Conservation (phyloP, 2,888 invertebrate genomes). For the Drosophila picticornis region DNA sequence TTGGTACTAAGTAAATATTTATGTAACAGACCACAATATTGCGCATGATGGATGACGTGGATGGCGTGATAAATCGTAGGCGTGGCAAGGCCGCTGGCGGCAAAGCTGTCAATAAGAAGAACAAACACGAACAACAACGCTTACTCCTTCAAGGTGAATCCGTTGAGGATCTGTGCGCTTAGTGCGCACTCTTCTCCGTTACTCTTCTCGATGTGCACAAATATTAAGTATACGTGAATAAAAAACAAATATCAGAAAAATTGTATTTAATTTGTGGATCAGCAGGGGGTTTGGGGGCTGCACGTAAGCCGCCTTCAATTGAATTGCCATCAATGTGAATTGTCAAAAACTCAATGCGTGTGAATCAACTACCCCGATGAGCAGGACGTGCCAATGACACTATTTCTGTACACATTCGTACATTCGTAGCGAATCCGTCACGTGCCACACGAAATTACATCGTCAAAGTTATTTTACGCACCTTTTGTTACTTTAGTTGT, state of each 20-base stretch:
- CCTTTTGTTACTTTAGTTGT: slow-evolving; percentile 20
- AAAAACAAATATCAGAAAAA: slow-evolving; percentile 33
- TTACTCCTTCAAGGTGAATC: slow-evolving; percentile 84
- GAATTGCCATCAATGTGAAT: slow-evolving; percentile 17
- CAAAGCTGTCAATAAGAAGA: slow-evolving; percentile 78
- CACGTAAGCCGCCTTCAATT: slow-evolving; percentile 35
- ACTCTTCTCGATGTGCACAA: slow-evolving; percentile 65
- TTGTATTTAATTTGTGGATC: not conserved
- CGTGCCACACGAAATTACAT: slow-evolving; percentile 45
- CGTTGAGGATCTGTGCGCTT: slow-evolving; percentile 83
- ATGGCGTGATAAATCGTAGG: slow-evolving; percentile 84
- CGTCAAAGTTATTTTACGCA: slow-evolving; percentile 17
- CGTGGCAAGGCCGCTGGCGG: slow-evolving; percentile 72
- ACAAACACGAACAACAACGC: slow-evolving; percentile 78
- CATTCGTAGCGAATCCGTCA: slow-evolving; percentile 18
- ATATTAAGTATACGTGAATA: slow-evolving; percentile 61
- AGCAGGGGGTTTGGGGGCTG: not conserved
- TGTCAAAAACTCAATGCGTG: slow-evolving; percentile 7
- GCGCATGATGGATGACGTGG: slow-evolving; percentile 85
- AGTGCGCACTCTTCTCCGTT: slow-evolving; percentile 24
- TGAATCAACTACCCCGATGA: slow-evolving; percentile 36
- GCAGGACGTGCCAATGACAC: slow-evolving; percentile 50
- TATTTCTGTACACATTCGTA: slow-evolving; percentile 12
- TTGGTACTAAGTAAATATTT: not conserved
- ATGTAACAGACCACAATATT: slow-evolving; percentile 85